Evolutionary conservation across 2,113 vertebrate species (phyloP).

Genomic region (Antechinus flavipes): DNA sequence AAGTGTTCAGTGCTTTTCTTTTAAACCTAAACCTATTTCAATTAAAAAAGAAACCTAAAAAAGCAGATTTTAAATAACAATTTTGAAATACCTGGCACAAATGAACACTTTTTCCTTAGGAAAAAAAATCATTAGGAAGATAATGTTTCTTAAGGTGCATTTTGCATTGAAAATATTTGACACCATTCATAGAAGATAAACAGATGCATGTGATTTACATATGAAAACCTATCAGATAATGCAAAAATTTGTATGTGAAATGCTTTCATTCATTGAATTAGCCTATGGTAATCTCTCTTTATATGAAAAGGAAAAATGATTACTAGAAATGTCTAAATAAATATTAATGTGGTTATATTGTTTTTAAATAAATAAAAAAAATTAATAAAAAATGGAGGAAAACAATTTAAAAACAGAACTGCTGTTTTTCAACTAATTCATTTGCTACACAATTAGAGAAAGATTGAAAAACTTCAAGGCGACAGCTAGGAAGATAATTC

Average conservation of each 20-base stretch:
- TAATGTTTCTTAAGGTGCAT: conserved; percentile 75
- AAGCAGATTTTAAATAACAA: conserved; percentile 41
- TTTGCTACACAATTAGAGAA: conserved; percentile 45
- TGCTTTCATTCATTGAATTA: conserved; percentile 77
- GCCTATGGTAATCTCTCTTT: conserved; percentile 76
- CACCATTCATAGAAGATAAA: conserved; percentile 76
- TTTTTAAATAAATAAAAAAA: conserved; percentile 75
- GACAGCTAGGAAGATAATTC: not conserved
- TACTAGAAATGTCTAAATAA: conserved; percentile 78
- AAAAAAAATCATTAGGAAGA: conserved; percentile 61
- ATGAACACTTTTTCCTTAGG: not conserved
- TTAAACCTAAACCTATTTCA: conserved; percentile 6
- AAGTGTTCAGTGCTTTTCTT: not conserved
- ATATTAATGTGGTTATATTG: conserved; percentile 79
- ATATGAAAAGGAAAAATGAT: conserved; percentile 74
- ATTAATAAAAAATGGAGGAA: conserved; percentile 51
- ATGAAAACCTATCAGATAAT: conserved; percentile 82
- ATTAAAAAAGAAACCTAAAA: conserved; percentile 50
- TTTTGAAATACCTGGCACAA: conserved; percentile 47
- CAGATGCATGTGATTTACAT: conserved; percentile 79
- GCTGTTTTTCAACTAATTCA: conserved; percentile 34
- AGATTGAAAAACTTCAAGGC: conserved; percentile 47
- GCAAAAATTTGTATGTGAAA: conserved; percentile 81
- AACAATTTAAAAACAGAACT: conserved; percentile 61
- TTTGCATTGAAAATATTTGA: conserved; percentile 75